A percentile compares a stretch with the other conserved stretches of the same genome.
phyloP scores from a whole-genome alignment of 2,797 vertebrate species.

The Decapterus maruadsi region DNA sequence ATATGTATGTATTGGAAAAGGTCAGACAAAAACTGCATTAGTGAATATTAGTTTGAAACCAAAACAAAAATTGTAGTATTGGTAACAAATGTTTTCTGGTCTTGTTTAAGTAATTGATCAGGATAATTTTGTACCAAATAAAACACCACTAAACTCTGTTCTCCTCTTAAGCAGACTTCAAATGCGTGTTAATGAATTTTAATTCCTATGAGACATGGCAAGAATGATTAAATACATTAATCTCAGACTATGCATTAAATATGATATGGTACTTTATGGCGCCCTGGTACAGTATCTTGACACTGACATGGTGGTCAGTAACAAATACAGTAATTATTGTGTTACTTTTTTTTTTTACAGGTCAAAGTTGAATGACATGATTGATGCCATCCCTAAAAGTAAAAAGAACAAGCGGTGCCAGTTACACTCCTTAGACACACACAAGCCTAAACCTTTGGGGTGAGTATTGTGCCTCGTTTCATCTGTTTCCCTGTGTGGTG shows the following conservation, averaged over 20 bases:
- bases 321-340: not conserved
- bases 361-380: constrained; percentile 96
- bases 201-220: not conserved
- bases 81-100: not conserved
- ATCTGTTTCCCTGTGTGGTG: constrained; percentile 1
- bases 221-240: not conserved
- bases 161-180: not conserved
- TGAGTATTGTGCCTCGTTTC: constrained; percentile 81
- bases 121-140: not conserved
- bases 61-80: not conserved
- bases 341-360: constrained; percentile 73
- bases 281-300: no score
- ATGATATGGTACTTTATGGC: no score
- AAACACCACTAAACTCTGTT: not conserved
- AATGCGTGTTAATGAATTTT: not conserved
- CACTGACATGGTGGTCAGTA: no score
- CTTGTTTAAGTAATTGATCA: not conserved
- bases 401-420: constrained; percentile 99
- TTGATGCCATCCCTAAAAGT: constrained; percentile 98
- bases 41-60: not conserved
- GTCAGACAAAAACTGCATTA: not conserved
- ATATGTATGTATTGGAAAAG: not conserved
- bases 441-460: constrained; percentile 98
- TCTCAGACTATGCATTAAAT: not conserved
- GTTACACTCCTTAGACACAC: constrained; percentile 97